Base-by-base conservation (phyloP, 2,797 vertebrate genomes). In the Petrocephalus sullivani region DNA sequence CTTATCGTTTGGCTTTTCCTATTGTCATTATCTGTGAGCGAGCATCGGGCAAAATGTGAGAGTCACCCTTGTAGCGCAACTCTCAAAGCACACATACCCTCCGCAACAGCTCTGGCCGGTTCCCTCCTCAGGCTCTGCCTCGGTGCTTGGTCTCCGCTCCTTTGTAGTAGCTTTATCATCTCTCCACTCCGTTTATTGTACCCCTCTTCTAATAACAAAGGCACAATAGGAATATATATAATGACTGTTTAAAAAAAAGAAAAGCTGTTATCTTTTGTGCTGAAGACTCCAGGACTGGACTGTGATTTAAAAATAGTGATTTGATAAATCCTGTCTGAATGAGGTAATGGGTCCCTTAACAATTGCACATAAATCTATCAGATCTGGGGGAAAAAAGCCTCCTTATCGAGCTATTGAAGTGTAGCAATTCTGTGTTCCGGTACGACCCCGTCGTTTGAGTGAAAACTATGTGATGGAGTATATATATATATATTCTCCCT, bases 371-470 rank as follows among this genome's bases (percentile, higher is more conserved):
- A 81, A 81, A 81, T 81, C 75, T 81, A 81, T 81, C 75, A 81
- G 37, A 81, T 81, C 75, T 81, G 75, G 75, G 75, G 75, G 41
- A 49, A 49, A 49, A 49, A 49, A 19, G 75, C 75, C 75, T 46
- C 14, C 75, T 81, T 81, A 81, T 81, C 75, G 75, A 81, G 75
- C 75, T 46, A 49, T 81, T 81, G 37, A 81, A 81, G 75, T 46
- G 41, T 81, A 81, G 37, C 75, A 81, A 49, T 49, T 81, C 75
- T 49, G n/a, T 12, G 41, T 21, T 41, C 75, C 58, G 87, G 87
- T 60, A 82, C 49, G 87, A 88, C 87, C 87, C 87, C 57, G 19
- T 87, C 57, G 51, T 41, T 57, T 81, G 53, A 78, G 49, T 88
- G n/a, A 82, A 88, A 75, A 75, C 78, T 88, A 49, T 88, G 53